Base-by-base conservation (phyloP, 1,140 invertebrate genomes). In the Paraescarpia echinospica region DNA sequence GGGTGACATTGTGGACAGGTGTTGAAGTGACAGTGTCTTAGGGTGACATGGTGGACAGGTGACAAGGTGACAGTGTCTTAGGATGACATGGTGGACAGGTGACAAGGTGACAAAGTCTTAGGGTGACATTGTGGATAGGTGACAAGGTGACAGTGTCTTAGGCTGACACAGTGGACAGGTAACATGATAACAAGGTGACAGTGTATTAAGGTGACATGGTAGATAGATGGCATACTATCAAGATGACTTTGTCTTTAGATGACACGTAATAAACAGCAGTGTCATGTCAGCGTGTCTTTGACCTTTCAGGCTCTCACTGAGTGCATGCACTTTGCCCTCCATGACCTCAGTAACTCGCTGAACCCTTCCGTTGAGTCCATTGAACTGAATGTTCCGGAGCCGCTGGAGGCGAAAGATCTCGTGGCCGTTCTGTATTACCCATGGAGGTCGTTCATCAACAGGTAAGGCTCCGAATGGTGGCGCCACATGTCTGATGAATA, bases 331-430 rank as follows among this genome's bases (percentile, higher is more conserved):
- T 94, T 94, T 92, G 95, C 95, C 5, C 93, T 96, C 34, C 94
- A 95, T 34, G 93, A 93, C 31, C 93, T 96, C n/a, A 96, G 95
- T 93, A 96, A 95, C 92, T 94, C 94, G 12, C 94, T 94, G 93
- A 92, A 93, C 33, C 94, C 94, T 6, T 94, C 94, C 18, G 48
- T 95, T 33, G 93, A 94, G 22, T 92, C 94, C 35, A 93, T 94
- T 31, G 94, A 95, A 92, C 92, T 96, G 5, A 94, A 93, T 92
- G 94, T 96, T 0, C 96, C 96, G 8, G 96, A 96, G 93, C 96
- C 96, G 18, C 93, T 96, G 33, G 96, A 96, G 92, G 93, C 95
- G 1, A 91, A 95, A 91, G 96, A 96, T 93, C 18, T 94, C 2
- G 91, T 92, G 31, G 94, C 96, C 6, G 93, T 77, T 9, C 89